Conservation (phyloP, 1,140 invertebrate species). For the Tetramorium parvispinum region DNA sequence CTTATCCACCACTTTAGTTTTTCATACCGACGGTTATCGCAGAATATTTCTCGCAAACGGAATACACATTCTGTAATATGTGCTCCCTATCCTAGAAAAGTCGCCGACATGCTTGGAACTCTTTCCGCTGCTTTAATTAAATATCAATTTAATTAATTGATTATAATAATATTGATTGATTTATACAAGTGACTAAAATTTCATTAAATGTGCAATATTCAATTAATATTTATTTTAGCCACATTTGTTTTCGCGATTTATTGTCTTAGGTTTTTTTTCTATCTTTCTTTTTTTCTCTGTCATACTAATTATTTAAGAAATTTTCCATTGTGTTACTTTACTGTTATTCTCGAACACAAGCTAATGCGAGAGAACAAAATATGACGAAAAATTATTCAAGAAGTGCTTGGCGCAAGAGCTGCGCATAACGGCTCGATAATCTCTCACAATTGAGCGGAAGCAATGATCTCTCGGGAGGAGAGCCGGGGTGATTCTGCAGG, state of each 20-base stretch:
- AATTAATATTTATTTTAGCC: neutral
- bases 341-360: neutral
- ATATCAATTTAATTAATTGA: no score
- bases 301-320: neutral
- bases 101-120: neutral
- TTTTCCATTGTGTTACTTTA: neutral
- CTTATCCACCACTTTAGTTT: constrained; percentile 70
- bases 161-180: neutral
- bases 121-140: neutral
- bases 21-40: constrained; percentile 69
- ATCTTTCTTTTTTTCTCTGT: neutral
- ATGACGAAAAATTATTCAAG: constrained; percentile 12
- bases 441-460: constrained; percentile 61
- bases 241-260: neutral
- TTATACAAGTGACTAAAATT: neutral
- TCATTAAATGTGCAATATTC: neutral
- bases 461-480: constrained; percentile 57
- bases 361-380: constrained; percentile 15
- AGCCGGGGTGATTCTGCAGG: constrained; percentile 46
- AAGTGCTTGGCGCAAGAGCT: constrained; percentile 2
- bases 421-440: constrained; percentile 59
- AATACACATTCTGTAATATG: neutral
- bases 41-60: constrained; percentile 67
- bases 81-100: neutral
- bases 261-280: neutral